phyloP scores from a whole-genome alignment of 2,113 vertebrate genomes.

The Miniopterus natalensis region DNA sequence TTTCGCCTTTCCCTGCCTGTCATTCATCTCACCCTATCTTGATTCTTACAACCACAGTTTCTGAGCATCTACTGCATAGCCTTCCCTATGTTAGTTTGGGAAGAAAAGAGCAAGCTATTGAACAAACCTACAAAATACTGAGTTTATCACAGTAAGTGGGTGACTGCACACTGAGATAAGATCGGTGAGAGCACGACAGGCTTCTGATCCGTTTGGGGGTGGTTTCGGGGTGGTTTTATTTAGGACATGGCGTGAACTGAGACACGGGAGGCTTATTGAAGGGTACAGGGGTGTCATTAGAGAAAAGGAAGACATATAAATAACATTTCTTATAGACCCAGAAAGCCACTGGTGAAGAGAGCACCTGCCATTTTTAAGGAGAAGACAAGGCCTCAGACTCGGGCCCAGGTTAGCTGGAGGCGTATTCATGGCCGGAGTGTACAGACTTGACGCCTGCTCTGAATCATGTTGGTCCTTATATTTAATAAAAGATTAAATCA shows the following conservation, averaged over 20 bases:
- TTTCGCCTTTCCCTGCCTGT: background rate
- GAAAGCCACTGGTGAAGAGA: background rate
- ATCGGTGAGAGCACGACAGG: background rate
- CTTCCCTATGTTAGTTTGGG: background rate
- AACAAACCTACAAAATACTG: background rate
- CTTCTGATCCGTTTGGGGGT: accelerated
- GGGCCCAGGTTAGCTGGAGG: accelerated
- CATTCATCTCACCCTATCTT: background rate
- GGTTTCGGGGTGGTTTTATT: background rate
- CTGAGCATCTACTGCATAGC: accelerated
- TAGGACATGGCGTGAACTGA: background rate
- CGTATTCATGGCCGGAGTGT: accelerated
- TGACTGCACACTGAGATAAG: background rate
- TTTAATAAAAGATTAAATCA: background rate
- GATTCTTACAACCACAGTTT: background rate
- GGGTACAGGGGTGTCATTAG: background rate
- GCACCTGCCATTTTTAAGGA: background rate
- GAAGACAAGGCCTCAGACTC: background rate
- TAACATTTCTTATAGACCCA: background rate
- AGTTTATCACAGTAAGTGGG: accelerated
- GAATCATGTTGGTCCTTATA: no score
- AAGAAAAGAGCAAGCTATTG: background rate
- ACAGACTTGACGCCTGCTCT: background rate
- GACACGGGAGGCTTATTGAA: background rate
- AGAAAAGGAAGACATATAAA: background rate